These are phyloP conservation scores for Drosophila trichaetosa DNA, from an alignment of 2,888 invertebrate species.

Conservation along the genomic window DNA sequence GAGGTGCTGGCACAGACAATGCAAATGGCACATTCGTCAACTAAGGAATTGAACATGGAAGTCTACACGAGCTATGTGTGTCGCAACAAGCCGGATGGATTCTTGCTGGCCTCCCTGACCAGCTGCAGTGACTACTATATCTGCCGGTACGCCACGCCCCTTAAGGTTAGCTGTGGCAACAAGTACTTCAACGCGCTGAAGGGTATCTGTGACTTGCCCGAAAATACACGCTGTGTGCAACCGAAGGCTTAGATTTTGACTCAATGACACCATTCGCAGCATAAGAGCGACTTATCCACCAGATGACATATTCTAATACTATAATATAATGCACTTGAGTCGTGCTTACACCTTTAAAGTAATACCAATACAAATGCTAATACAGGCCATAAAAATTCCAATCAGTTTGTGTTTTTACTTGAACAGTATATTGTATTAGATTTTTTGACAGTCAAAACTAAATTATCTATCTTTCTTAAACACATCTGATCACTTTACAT, in stretches of 20 bases:
- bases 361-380: slow-evolving; percentile 56
- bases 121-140: slow-evolving; percentile 79
- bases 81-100: slow-evolving; percentile 73
- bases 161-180: slow-evolving; percentile 70
- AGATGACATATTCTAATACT: neutral
- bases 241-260: slow-evolving; percentile 32
- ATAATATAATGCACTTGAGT: slow-evolving; percentile 13
- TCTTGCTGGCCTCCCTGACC: slow-evolving; percentile 74
- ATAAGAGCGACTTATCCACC: slow-evolving; percentile 25
- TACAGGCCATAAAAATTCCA: slow-evolving; percentile 38
- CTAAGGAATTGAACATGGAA: slow-evolving; percentile 47
- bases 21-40: slow-evolving; percentile 9
- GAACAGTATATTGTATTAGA: neutral
- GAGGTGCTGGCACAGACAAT: slow-evolving; percentile 13
- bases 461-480: neutral
- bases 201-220: slow-evolving; percentile 79
- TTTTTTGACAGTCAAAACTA: neutral
- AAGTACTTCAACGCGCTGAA: slow-evolving; percentile 77
- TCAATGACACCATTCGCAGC: slow-evolving; percentile 5
- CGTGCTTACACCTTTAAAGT: slow-evolving; percentile 11
- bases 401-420: neutral
- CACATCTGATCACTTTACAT: neutral
- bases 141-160: slow-evolving; percentile 69
- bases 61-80: slow-evolving; percentile 70
- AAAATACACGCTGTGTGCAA: slow-evolving; percentile 75